Evolutionary conservation across 2,113 vertebrate genomes (phyloP).

Genomic region (Prolemur simus): DNA sequence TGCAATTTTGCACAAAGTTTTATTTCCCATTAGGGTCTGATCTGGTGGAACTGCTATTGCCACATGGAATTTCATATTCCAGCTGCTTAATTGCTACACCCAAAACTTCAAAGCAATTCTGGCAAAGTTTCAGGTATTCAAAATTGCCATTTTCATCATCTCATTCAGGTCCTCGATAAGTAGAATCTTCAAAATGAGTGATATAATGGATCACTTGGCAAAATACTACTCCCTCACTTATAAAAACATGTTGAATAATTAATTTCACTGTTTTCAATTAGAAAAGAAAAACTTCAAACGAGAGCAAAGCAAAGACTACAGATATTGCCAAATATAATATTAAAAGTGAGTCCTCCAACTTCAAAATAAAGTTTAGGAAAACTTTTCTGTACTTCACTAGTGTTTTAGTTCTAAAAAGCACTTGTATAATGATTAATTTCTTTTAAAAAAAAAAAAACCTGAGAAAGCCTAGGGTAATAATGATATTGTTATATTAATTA

Average conservation of each 20-base stretch:
- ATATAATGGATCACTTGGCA: neutral
- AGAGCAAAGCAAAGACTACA: neutral
- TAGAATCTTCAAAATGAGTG: neutral
- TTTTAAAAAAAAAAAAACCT: neutral
- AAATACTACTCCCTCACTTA: neutral
- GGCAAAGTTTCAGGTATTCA: neutral
- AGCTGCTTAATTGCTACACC: neutral
- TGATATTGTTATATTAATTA: neutral
- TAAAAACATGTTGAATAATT: neutral
- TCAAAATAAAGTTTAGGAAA: slow-evolving; percentile 11
- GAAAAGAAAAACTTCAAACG: neutral
- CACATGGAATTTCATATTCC: neutral
- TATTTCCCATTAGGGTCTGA: neutral
- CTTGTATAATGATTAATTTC: neutral
- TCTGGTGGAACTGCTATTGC: neutral
- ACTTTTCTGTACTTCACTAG: neutral
- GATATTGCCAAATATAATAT: neutral
- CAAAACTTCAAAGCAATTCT: neutral
- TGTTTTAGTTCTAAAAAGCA: neutral
- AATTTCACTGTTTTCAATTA: slow-evolving; percentile 8
- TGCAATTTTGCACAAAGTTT: neutral
- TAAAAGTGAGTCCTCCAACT: neutral
- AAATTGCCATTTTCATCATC: neutral
- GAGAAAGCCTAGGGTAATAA: neutral
- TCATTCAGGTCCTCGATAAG: neutral